Conservation (phyloP, 1,140 invertebrate genomes). For the Carposina sasakii region DNA sequence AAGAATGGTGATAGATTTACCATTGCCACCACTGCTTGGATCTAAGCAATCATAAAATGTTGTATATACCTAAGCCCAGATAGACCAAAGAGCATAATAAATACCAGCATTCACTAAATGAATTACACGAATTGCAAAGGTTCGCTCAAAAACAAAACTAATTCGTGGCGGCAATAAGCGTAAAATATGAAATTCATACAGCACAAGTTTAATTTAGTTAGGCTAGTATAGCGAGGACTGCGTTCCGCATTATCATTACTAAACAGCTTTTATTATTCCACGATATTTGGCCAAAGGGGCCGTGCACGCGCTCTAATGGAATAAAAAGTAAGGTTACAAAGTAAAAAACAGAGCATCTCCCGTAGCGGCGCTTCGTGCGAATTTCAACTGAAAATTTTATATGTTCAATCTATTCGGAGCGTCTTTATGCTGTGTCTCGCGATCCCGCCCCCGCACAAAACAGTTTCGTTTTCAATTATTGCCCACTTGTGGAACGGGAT, state of each 20-base stretch:
- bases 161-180: constrained; percentile 43
- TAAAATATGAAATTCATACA: constrained; percentile 49
- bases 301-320: constrained; percentile 67
- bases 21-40: too few relatives aligned
- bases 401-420: constrained; percentile 69
- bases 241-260: constrained; percentile 66
- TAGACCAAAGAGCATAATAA: too few relatives aligned
- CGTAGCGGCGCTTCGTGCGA: constrained; percentile 60
- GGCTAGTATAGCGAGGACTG: constrained; percentile 42
- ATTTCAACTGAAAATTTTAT: constrained; percentile 72
- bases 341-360: constrained; percentile 68
- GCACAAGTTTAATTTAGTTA: constrained; percentile 63
- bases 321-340: constrained; percentile 73
- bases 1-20: too few relatives aligned
- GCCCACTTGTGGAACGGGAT: constrained; percentile 70
- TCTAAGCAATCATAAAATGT: too few relatives aligned
- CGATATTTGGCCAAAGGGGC: constrained; percentile 67
- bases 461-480: constrained; percentile 72
- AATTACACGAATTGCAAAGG: constrained; percentile 13
- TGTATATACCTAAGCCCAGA: too few relatives aligned
- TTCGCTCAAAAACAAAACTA: constrained; percentile 28
- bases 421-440: constrained; percentile 68
- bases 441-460: constrained; percentile 55
- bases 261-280: constrained; percentile 71
- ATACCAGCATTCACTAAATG: too few relatives aligned